These are phyloP conservation scores for Agapornis roseicollis DNA, from an alignment of 2,113 vertebrate species.

Conservation along the genomic window DNA sequence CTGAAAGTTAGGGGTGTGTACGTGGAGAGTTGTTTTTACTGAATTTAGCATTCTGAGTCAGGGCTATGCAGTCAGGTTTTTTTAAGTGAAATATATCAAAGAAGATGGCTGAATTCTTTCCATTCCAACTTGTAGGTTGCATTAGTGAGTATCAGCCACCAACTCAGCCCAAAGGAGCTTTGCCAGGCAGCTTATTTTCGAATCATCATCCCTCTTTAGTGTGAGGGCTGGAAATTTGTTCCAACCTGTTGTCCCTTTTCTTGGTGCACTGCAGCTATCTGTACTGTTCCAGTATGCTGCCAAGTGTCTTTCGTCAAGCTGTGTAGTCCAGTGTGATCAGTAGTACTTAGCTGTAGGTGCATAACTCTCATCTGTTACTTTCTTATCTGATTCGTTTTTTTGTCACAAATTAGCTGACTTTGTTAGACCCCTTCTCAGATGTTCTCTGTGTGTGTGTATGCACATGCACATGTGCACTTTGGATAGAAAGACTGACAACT, in stretches of 20 bases:
- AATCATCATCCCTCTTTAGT: neutral
- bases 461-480: rapidly evolving
- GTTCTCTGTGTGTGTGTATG: neutral
- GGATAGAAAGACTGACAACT: neutral
- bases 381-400: neutral
- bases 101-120: neutral
- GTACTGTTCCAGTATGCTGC: neutral
- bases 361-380: neutral
- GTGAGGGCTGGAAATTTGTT: neutral
- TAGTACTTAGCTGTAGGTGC: neutral
- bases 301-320: neutral
- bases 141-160: neutral
- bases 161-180: neutral
- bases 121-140: neutral
- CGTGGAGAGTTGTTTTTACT: neutral
- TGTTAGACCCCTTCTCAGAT: neutral
- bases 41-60: neutral
- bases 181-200: neutral
- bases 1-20: neutral
- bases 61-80: neutral
- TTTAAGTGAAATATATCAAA: neutral
- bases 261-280: neutral
- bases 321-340: neutral
- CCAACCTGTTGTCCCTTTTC: neutral
- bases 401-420: neutral